Evolutionary conservation across 2,113 vertebrate genomes (phyloP).

Genomic region (Forbesichthys papilliferus): DNA sequence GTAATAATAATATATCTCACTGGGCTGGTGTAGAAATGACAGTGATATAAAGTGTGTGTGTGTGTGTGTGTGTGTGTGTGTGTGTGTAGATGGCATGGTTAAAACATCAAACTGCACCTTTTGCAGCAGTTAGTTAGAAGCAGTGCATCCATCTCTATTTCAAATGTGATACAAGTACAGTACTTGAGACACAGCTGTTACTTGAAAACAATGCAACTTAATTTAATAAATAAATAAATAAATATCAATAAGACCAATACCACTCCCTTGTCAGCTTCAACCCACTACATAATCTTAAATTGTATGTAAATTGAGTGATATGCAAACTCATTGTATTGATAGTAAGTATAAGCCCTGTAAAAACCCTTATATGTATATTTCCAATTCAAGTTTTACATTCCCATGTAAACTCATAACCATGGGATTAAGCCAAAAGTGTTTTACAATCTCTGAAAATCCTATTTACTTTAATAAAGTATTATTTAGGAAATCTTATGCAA

Average conservation of each 20-base stretch:
- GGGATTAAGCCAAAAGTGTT: not conserved
- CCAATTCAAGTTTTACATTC: not conserved
- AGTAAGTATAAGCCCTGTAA: conserved; percentile 28
- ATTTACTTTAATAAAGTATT: not conserved
- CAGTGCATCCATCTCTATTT: not conserved
- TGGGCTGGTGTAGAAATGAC: conserved; percentile 18
- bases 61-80: too few relatives aligned
- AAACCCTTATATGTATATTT: conserved; percentile 17
- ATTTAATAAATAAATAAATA: conserved; percentile 75
- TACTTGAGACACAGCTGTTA: conserved; percentile 34
- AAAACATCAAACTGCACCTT: too few relatives aligned
- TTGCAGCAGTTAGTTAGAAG: not conserved
- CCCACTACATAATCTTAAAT: conserved; percentile 47
- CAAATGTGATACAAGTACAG: conserved; percentile 27
- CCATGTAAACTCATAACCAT: not conserved
- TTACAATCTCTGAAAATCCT: not conserved
- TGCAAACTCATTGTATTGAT: conserved; percentile 29
- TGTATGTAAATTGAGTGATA: conserved; percentile 52
- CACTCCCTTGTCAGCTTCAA: conserved; percentile 28
- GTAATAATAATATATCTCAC: conserved; percentile 11
- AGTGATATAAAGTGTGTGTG: conserved; percentile 9
- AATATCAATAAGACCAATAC: conserved; percentile 66
- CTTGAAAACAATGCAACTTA: conserved; percentile 31
- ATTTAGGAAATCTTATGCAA: conserved; percentile 15
- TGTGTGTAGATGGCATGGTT: not conserved